Evolutionary conservation across 2,888 invertebrate species (phyloP).

Genomic region (Drosophila neutralis): DNA sequence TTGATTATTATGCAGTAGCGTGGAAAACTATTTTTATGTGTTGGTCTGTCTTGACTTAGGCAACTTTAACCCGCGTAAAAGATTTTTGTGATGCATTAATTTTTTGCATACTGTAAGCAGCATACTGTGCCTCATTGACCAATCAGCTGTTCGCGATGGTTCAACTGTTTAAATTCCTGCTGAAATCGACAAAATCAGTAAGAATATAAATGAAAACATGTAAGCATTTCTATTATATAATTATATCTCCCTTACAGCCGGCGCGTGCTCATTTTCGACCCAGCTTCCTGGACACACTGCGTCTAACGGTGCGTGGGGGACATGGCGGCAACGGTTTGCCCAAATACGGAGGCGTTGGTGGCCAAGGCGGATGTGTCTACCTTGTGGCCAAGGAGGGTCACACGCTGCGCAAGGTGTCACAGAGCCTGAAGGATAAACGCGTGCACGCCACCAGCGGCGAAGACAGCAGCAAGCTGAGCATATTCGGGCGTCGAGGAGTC

Average conservation of each 20-base stretch:
- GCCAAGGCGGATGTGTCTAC: slow-evolving; percentile 94
- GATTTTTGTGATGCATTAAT: not conserved
- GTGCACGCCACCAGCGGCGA: slow-evolving; percentile 89
- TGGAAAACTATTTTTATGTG: not conserved
- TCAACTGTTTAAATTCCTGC: slow-evolving; percentile 76
- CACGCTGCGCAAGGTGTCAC: slow-evolving; percentile 86
- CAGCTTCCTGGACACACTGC: slow-evolving; percentile 92
- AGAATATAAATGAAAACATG: not conserved
- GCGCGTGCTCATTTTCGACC: slow-evolving; percentile 76
- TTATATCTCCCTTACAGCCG: slow-evolving; percentile 49
- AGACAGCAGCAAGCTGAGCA: slow-evolving; percentile 90
- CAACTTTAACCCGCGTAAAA: not conserved
- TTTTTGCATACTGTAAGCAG: not conserved
- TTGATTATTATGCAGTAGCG: not conserved
- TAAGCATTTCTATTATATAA: not conserved
- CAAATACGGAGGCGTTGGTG: slow-evolving; percentile 95
- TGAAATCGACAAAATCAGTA: slow-evolving; percentile 80
- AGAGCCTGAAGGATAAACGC: slow-evolving; percentile 72
- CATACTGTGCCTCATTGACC: slow-evolving; percentile 7
- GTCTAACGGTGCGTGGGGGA: slow-evolving; percentile 93
- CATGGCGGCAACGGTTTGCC: slow-evolving; percentile 90
- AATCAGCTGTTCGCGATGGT: slow-evolving; percentile 73
- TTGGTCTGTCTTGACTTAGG: not conserved
- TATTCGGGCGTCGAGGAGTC: slow-evolving; percentile 91
- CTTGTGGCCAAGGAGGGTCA: slow-evolving; percentile 88